Evolutionary conservation across 2,888 invertebrate species (phyloP).

Genomic region (Acronicta leporina): DNA sequence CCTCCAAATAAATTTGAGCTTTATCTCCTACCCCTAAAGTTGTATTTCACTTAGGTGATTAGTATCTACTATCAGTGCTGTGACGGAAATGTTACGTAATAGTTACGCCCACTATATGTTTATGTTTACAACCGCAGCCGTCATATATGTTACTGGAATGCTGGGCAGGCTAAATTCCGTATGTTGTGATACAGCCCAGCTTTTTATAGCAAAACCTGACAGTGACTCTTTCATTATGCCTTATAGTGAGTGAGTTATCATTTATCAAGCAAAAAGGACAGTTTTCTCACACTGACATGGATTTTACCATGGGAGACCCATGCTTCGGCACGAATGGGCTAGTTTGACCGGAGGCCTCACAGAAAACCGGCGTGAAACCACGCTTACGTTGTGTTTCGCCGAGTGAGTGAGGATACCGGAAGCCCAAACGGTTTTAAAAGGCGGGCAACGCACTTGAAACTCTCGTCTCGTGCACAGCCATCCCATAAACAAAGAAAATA

Average conservation of each 20-base stretch:
- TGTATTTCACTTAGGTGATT: conserved; percentile 13
- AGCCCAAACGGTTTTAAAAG: too few relatives aligned
- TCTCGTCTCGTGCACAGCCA: too few relatives aligned
- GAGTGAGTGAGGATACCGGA: too few relatives aligned
- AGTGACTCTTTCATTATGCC: conserved; percentile 22
- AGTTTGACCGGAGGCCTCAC: too few relatives aligned
- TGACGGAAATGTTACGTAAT: conserved; percentile 51
- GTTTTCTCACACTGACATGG: too few relatives aligned
- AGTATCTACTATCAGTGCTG: conserved; percentile 30
- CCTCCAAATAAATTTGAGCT: conserved; percentile 5
- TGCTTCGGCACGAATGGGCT: too few relatives aligned
- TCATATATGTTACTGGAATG: conserved; percentile 31
- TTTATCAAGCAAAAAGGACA: too few relatives aligned
- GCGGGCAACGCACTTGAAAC: too few relatives aligned
- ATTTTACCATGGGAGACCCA: too few relatives aligned
- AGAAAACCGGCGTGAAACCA: too few relatives aligned
- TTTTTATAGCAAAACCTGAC: neutral
- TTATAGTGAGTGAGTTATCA: neutral
- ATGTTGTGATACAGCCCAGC: conserved; percentile 22
- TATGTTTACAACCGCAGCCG: conserved; percentile 53
- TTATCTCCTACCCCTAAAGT: conserved; percentile 10
- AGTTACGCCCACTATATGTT: conserved; percentile 56
- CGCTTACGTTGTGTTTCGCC: too few relatives aligned
- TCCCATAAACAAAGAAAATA: too few relatives aligned
- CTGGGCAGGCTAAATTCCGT: conserved; percentile 32